Evolutionary conservation across 2,797 vertebrate species (phyloP), one percentile per base, ranked within the genome.

Genomic region (Anas bahamensis): DNA sequence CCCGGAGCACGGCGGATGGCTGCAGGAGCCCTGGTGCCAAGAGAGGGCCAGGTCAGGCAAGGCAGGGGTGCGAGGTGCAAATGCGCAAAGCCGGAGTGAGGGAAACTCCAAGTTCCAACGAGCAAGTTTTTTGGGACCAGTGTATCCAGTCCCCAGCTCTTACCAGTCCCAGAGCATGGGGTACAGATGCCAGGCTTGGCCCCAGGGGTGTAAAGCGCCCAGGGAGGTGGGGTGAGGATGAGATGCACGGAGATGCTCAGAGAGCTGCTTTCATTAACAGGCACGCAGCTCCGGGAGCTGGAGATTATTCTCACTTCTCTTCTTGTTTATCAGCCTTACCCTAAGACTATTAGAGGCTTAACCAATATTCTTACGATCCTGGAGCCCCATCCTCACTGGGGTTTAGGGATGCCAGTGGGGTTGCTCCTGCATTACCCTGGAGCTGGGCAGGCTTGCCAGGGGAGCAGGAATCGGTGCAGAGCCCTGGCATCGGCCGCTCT

Each of bases 311-410:
- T 83, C 2, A 0, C 75, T 28, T 87, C 83, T 56, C 19, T 42
- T 79, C 73, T 88, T 79, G 42, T 91, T 93, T 83, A 69, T 64
- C 63, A 0, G 13, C 86, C 11, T 94, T 94, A 85, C 19, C 89
- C 48, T 77, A 85, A 93, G 80, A 55, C 89, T 84, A 56, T 91
- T 89, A 95, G 70, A 71, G 88, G 88, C 92, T 96, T 91, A 95
- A 91, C 63, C 16, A 28, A 69, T 88, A 83, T 88, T 90, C 68
- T 83, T 74, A 39, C 0, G 7, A 88, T 44, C 56, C 71, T 75
- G 82, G 63, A 93, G 84, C 66, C 64, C 61, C 80, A 63, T 81
- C 84, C 73, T 85, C 9, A 4, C 22, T 41, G 71, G 53, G 18
- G 13, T 11, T 92, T 70, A 28, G 3, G 4, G 65, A 86, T 29